These are phyloP conservation scores for Scolanthus callimorphus DNA, from an alignment of 92 coral and sea anemone genomes.

Conservation along the genomic window DNA sequence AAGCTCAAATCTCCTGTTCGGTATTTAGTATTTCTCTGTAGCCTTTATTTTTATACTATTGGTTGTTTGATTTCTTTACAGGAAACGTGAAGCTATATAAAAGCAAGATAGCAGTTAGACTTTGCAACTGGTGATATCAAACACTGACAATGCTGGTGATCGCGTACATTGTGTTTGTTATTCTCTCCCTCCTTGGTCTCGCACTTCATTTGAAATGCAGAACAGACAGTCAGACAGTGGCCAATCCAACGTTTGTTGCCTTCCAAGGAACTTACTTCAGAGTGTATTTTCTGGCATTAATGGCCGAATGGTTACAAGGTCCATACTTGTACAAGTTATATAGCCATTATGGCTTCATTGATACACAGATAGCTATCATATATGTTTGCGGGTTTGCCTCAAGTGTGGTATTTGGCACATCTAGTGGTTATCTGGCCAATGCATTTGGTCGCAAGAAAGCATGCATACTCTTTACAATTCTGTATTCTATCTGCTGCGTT, in stretches of 20 bases:
- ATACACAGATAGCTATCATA: constrained; percentile 92
- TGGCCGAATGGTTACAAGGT: constrained; percentile 99
- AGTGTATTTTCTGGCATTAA: constrained; percentile 87
- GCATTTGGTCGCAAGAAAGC: constrained; percentile 92
- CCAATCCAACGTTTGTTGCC: constrained; percentile 80
- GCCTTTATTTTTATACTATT: no score
- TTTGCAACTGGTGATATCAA: no score
- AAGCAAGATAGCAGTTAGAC: no score
- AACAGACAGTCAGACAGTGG: constrained; percentile 47
- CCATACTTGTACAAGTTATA: constrained; percentile 89
- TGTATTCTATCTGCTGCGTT: constrained; percentile 85
- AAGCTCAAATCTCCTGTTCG: no score
- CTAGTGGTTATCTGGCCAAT: constrained; percentile 86
- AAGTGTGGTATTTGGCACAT: constrained; percentile 88
- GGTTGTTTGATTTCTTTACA: no score
- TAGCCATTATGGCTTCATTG: constrained; percentile 95
- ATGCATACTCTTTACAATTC: constrained; percentile 80
- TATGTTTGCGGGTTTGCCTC: constrained; percentile 97
- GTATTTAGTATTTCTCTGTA: no score
- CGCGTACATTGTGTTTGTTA: constrained; percentile 64
- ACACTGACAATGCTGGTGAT: constrained; percentile 62
- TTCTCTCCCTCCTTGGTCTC: constrained; percentile 47
- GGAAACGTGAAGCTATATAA: no score
- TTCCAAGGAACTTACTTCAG: constrained; percentile 86
- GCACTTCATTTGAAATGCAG: constrained; percentile 74